Evolutionary conservation across 2,797 vertebrate genomes (phyloP), one percentile per base, ranked within the genome.

Genomic region (Falco columbarius): DNA sequence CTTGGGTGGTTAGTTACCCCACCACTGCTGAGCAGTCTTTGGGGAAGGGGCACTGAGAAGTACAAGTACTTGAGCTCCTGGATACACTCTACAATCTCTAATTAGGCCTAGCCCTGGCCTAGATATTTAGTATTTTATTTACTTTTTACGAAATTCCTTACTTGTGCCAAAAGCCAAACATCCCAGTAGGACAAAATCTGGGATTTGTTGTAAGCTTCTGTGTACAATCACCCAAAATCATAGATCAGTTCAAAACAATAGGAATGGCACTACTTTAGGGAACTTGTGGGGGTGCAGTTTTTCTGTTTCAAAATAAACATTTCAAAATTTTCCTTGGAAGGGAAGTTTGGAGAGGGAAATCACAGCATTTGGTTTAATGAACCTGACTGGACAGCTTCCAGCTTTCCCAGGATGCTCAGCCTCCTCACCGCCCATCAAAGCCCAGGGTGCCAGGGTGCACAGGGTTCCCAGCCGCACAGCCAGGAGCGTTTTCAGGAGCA

Each of bases 1-100:
- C 91, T 89, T 95, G 83, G 80, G 92, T 96, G 90, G 91, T 91
- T 93, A 66, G 86, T 81, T 89, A 90, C 52, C 79, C 93, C 44
- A 74, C n/a, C 55, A 44, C 77, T 70, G 72, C 51, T 51, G 49
- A 89, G 52, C 4, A 1, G 54, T 70, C 67, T 58, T 72, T 86
- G 67, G 79, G 52, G 49, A 76, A 86, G 83, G 51, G 70, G n/a
- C 56, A 54, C 51, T 75, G 63, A 62, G 70, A 85, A 76, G 10
- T 44, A 63, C 34, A 87, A 46, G 38, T 34, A 77, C 36, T 73
- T 83, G 61, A 81, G 55, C 51, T 75, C 51, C 63, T 76, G 44
- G 38, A 77, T 75, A 63, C 7, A 9, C 19, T 55, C 16, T 51
- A 10, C 58, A 82, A 32, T 51, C 42, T 82, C 55, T 92, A 70